Evolutionary conservation across 2,888 invertebrate species (phyloP), one percentile per base, ranked within the genome.

Genomic region (Chymomyza fuscimana): DNA sequence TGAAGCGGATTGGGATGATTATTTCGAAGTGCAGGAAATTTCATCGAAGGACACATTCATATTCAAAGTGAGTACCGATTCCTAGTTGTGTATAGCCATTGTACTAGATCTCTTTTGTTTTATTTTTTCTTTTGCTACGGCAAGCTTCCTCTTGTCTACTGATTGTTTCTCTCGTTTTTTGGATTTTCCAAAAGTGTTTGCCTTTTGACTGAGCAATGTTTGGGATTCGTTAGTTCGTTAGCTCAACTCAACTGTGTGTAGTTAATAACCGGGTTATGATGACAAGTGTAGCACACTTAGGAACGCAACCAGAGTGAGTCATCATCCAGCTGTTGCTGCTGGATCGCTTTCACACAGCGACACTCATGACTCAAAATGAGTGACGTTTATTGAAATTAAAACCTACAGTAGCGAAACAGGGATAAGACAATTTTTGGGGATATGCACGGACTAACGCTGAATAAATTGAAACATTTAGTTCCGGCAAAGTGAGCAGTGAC

Each of bases 11-110:
- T 95, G 96, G 91, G 97, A 97, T 90, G 97, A 98, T 91, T 97
- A 97, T 92, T 98, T 98, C 91, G 98, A 98, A 93, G 95, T 98
- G 79, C 97, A 97, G 92, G 98, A 98, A 93, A 94, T 97, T 79
- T 95, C 96, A 78, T 96, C 97, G 73, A 97, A 97, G 93, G 98
- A 98, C 92, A 96, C 97, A 69, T 97, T 96, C 92, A 96, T 98
- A 92, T 97, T 98, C 92, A 98, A 98, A 95, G 98, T 97, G 92
- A 90, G 88, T 88, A 81, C 67, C 51, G 22, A 40, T 19, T 15
- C 58, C 32, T 16, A 56, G n/a, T 52, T 65, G n/a, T 50, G 22
- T 4, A 7, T 16, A 25, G 22, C 25, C 10, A 22, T 19, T 56
- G 56, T 46, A 46, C 4, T 12, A 12, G 40, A 12, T 46, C 40